phyloP scores from a whole-genome alignment of 2,113 vertebrate species.

The Zapus hudsonius region DNA sequence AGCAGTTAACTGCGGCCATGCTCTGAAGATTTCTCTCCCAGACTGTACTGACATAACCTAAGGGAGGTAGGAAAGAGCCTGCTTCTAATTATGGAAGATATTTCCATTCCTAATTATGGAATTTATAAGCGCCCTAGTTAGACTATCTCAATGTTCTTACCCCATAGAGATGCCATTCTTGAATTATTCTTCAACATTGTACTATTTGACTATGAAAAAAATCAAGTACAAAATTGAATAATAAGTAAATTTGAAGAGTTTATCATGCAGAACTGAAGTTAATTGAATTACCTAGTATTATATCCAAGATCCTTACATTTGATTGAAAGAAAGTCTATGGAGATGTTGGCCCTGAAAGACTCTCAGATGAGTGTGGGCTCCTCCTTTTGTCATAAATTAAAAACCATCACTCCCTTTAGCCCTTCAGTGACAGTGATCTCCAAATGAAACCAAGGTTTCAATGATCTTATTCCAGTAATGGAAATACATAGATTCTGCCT shows the following conservation, averaged over 20 bases:
- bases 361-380: background rate
- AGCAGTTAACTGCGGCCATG: background rate
- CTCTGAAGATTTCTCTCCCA: background rate
- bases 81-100: background rate
- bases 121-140: background rate
- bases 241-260: background rate
- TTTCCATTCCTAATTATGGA: background rate
- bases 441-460: background rate
- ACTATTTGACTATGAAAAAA: background rate
- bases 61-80: background rate
- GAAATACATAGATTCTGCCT: background rate
- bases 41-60: background rate
- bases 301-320: background rate
- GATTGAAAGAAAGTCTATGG: background rate
- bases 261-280: background rate
- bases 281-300: background rate
- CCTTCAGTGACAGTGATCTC: background rate
- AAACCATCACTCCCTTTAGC: background rate
- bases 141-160: background rate
- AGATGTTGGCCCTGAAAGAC: background rate
- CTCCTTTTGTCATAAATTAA: background rate
- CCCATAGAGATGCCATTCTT: background rate
- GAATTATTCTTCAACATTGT: background rate
- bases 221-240: background rate
- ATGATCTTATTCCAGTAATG: background rate